Conservation (phyloP, 2,888 invertebrate genomes). For the Aspidiotus destructor region DNA sequence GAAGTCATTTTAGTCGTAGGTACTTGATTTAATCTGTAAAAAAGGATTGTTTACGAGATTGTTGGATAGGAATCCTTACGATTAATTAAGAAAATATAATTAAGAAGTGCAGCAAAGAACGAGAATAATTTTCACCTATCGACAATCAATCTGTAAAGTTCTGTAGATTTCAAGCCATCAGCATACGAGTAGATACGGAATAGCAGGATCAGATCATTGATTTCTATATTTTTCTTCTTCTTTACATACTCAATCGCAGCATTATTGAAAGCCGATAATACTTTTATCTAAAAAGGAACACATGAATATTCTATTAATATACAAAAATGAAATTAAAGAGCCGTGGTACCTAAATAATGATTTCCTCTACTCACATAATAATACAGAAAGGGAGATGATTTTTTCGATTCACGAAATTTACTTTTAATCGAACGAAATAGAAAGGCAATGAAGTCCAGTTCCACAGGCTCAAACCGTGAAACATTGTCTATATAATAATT, state of each 20-base stretch:
- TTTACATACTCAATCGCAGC: background rate
- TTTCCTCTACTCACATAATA: conserved; percentile 3
- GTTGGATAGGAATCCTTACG: too few species aligned
- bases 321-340: background rate
- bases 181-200: conserved; percentile 21
- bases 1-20: conserved; percentile 16
- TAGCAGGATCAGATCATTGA: conserved; percentile 24
- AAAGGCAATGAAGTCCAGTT: background rate
- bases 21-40: conserved; percentile 27
- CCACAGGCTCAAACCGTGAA: background rate
- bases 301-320: too few species aligned
- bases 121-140: conserved; percentile 18
- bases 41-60: background rate
- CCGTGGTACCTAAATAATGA: background rate
- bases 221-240: conserved; percentile 6
- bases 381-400: background rate
- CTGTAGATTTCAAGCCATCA: conserved; percentile 21
- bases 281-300: background rate
- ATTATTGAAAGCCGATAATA: background rate
- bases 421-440: background rate
- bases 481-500: background rate
- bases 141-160: conserved; percentile 26
- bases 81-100: too few species aligned
- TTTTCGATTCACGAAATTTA: background rate
- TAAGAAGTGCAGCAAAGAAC: too few species aligned